phyloP scores from a whole-genome alignment of 1,140 invertebrate genomes.

The Piezodorus guildinii region DNA sequence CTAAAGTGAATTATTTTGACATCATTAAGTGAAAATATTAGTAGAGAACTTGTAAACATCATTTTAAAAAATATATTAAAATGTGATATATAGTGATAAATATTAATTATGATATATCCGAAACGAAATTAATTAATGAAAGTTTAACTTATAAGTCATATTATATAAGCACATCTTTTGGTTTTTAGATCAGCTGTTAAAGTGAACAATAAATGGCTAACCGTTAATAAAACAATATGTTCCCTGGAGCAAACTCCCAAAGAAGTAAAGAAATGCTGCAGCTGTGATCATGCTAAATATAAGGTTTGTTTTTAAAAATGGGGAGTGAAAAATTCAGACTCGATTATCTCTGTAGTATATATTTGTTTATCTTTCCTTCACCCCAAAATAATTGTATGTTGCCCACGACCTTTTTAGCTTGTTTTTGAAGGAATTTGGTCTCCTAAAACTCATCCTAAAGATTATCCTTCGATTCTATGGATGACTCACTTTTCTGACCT shows the following conservation, averaged over 20 bases:
- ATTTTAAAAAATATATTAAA: no score
- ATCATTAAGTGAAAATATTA: no score
- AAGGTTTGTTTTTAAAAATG: constrained; percentile 40
- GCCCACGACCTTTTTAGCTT: constrained; percentile 43
- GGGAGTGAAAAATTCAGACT: not conserved
- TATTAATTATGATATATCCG: no score
- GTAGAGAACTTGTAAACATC: no score
- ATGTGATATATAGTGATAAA: no score
- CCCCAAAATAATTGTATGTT: not conserved
- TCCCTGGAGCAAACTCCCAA: not conserved
- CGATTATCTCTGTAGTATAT: not conserved
- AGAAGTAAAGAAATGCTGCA: constrained; percentile 50
- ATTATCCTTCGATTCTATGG: constrained; percentile 76
- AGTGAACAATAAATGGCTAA: constrained; percentile 46
- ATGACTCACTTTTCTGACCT: constrained; percentile 96
- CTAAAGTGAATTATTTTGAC: no score
- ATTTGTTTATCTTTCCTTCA: not conserved
- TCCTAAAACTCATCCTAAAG: constrained; percentile 87
- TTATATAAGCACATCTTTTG: no score
- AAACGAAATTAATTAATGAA: no score
- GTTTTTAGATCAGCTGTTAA: constrained; percentile 19
- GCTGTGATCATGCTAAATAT: constrained; percentile 86
- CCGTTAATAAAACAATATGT: constrained; percentile 32
- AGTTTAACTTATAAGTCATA: no score
- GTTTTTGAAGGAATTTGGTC: constrained; percentile 96